phyloP scores from a whole-genome alignment of 1,140 invertebrate genomes.

The Drosophila virilis region DNA sequence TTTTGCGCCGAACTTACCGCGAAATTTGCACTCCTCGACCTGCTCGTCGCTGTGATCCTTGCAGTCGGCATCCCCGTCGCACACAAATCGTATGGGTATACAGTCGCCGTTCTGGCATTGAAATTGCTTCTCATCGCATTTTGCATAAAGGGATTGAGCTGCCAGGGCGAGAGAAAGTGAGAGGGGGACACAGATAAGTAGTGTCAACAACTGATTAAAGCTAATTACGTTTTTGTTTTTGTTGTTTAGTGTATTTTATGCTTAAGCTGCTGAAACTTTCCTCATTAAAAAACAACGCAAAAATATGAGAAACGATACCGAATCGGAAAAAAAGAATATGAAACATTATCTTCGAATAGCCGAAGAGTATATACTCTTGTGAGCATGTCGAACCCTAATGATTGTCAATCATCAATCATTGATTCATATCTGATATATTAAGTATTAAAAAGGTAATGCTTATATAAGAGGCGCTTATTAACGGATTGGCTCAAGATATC shows the following conservation, averaged over 20 bases:
- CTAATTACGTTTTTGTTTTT: slow-evolving; percentile 56
- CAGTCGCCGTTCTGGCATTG: slow-evolving; percentile 91
- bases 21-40: slow-evolving; percentile 88
- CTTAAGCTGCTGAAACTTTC: slow-evolving; percentile 70
- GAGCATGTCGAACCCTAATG: too few relatives aligned
- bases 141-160: slow-evolving; percentile 68
- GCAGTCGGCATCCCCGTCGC: slow-evolving; percentile 92
- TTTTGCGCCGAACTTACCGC: slow-evolving; percentile 72
- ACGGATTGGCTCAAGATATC: too few relatives aligned
- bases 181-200: slow-evolving; percentile 28
- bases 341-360: background rate
- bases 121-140: slow-evolving; percentile 90
- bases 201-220: slow-evolving; percentile 69
- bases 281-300: slow-evolving; percentile 65
- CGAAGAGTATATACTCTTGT: background rate
- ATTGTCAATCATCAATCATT: too few relatives aligned
- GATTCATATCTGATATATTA: too few relatives aligned
- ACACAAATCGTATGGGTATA: slow-evolving; percentile 92
- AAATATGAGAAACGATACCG: slow-evolving; percentile 6
- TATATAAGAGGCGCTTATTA: too few relatives aligned
- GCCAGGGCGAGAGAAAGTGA: slow-evolving; percentile 41
- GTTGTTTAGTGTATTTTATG: slow-evolving; percentile 13
- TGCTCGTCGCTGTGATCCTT: slow-evolving; percentile 92
- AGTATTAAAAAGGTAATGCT: too few relatives aligned
- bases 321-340: slow-evolving; percentile 7